Percentiles rank a stretch among this genome's conserved stretches.
These are phyloP conservation scores for Trichacis sp. DNA, from an alignment of 2,888 invertebrate species.

Conservation along the genomic window DNA sequence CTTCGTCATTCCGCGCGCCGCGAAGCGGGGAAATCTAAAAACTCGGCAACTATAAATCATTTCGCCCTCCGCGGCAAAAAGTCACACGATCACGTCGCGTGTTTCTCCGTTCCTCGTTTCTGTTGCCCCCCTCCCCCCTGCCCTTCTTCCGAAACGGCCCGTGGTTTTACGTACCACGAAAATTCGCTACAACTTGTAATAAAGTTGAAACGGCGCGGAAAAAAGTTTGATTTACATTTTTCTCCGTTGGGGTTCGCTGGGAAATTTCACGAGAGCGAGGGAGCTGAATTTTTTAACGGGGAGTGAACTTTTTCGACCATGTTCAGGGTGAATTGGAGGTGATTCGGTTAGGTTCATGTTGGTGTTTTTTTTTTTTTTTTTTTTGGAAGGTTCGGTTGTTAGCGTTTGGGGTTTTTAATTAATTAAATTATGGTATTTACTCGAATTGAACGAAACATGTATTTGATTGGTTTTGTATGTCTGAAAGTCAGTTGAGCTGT, in stretches of 20 bases:
- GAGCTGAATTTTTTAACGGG: too few relatives aligned
- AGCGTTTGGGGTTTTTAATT: too few relatives aligned
- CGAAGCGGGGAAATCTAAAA: constrained; percentile 49
- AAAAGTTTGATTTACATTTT: background rate
- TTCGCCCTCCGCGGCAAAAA: constrained; percentile 46
- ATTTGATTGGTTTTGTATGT: too few relatives aligned
- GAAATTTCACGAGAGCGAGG: background rate
- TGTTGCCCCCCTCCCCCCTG: too few relatives aligned
- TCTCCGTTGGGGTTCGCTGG: background rate
- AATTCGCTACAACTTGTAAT: background rate
- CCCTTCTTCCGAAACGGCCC: background rate
- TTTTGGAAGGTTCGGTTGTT: too few relatives aligned
- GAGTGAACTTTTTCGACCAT: too few relatives aligned
- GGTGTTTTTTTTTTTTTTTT: too few relatives aligned
- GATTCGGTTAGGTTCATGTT: too few relatives aligned
- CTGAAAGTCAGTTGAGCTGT: too few relatives aligned
- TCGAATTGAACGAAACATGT: too few relatives aligned
- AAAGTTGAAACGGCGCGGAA: constrained; percentile 3
- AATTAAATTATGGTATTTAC: too few relatives aligned
- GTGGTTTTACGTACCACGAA: background rate
- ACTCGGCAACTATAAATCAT: constrained; percentile 59
- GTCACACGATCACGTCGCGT: constrained; percentile 41
- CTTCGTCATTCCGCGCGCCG: constrained; percentile 55
- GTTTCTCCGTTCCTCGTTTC: background rate
- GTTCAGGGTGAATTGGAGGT: too few relatives aligned